Evolutionary conservation across 2,113 vertebrate species (phyloP), one percentile per base, ranked within the genome.

Genomic region (Lagenorhynchus albirostris): DNA sequence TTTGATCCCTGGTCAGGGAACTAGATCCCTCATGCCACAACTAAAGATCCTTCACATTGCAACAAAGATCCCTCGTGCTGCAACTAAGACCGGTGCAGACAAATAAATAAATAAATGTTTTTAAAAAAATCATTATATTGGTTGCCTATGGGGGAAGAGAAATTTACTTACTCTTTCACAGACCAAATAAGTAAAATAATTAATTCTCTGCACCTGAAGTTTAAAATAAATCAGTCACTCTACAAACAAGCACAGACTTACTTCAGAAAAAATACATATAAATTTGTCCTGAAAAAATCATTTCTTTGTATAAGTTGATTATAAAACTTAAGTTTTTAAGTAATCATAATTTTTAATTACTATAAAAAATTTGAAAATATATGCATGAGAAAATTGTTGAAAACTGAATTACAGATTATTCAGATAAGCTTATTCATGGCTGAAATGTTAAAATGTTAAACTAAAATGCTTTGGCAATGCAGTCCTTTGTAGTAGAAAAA

Each of bases 371-470:
- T 33, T 86, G 14, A 71, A 92, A 47, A 41, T 5, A 44, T 65
- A 12, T 93, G 1, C 31, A 31, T 26, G 18, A 68, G 13, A 26
- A 92, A 86, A 86, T 29, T 33, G 8, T 60, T 44, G 3, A 70
- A 77, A 17, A n/a, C 3, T 67, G 13, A 89, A 77, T 67, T 2
- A 17, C 1, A 33, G 1, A 21, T 92, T 70, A 60, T 91, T 94
- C 20, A n/a, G 23, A 41, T 50, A 90, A 1, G 44, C 25, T 93
- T 94, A 47, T 6, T 70, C 12, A 91, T 76, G 11, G 2, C 63
- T 76, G 23, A 89, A 95, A n/a, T 47, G 31, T 76, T 33, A 82
- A 89, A 95, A 87, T 53, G 10, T 79, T 94, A 82, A 96, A 87
- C 33, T 33, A 82, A 89, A 95, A 87, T 60, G 10, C 70, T 94